Conservation (phyloP, 2,888 invertebrate species). For the Zygothrica quintamaculata region DNA sequence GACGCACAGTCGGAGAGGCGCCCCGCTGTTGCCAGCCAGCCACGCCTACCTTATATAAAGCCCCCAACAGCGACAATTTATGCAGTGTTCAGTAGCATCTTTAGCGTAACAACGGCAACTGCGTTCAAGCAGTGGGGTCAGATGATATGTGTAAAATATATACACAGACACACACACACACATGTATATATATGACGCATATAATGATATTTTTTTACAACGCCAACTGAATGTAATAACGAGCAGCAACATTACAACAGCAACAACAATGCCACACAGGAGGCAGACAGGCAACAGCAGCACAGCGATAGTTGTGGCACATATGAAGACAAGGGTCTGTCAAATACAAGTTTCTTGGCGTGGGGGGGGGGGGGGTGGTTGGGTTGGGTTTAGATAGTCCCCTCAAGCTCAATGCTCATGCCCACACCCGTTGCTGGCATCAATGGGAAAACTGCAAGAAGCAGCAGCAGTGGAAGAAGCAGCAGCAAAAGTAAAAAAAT, state of each 20-base stretch:
- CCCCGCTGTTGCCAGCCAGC: slow-evolving; percentile 29
- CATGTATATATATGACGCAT: slow-evolving; percentile 71
- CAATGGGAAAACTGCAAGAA: slow-evolving; percentile 7
- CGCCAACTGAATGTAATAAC: slow-evolving; percentile 67
- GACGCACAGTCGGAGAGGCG: slow-evolving; percentile 26
- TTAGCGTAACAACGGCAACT: background rate
- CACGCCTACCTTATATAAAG: slow-evolving; percentile 31
- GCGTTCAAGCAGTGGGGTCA: background rate
- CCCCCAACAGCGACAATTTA: slow-evolving; percentile 64
- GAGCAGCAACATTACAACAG: slow-evolving; percentile 48
- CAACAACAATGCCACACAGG: slow-evolving; percentile 32
- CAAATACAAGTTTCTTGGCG: slow-evolving; percentile 80
- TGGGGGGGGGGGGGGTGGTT: too few relatives aligned
- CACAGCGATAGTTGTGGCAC: slow-evolving; percentile 71
- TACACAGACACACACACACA: too few relatives aligned
- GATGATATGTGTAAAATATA: slow-evolving; percentile 1
- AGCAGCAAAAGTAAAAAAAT: slow-evolving; percentile 10
- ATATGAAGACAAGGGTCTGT: slow-evolving; percentile 80
- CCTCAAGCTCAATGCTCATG: background rate
- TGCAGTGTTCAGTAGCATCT: slow-evolving; percentile 48
- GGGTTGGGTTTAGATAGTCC: too few relatives aligned
- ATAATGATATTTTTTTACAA: slow-evolving; percentile 72
- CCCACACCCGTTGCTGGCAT: background rate
- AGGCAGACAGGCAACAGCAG: slow-evolving; percentile 43
- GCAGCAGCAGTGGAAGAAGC: background rate